Evolutionary conservation across 2,888 invertebrate species (phyloP).

Genomic region (Furcula furcula): DNA sequence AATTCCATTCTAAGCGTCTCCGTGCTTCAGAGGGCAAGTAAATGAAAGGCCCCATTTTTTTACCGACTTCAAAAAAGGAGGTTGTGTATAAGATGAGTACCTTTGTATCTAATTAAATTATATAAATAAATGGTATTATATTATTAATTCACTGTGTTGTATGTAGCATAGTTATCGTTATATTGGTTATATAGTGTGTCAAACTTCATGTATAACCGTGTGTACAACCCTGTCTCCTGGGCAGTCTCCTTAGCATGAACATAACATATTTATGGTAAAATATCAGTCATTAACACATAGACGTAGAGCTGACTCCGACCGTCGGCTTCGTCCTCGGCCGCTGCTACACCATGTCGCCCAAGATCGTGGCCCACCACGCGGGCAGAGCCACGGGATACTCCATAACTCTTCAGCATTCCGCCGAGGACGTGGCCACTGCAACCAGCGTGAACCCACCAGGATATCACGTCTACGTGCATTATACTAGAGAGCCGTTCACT

Average conservation of each 20-base stretch:
- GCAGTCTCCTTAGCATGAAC: too few relatives aligned
- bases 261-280: too few relatives aligned
- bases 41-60: too few relatives aligned
- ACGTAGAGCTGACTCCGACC: constrained; percentile 69
- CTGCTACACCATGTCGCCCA: constrained; percentile 83
- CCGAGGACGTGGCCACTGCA: constrained; percentile 47
- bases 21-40: too few relatives aligned
- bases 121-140: too few relatives aligned
- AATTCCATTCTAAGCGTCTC: too few relatives aligned
- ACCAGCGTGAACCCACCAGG: constrained; percentile 67
- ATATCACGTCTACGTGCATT: constrained; percentile 84
- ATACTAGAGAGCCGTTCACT: constrained; percentile 81
- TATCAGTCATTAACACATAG: too few relatives aligned
- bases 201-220: neutral
- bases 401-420: constrained; percentile 78
- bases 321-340: constrained; percentile 80
- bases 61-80: too few relatives aligned
- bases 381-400: constrained; percentile 79
- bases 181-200: neutral
- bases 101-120: too few relatives aligned
- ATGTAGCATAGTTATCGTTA: too few relatives aligned
- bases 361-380: constrained; percentile 57
- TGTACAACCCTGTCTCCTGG: neutral
- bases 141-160: too few relatives aligned
- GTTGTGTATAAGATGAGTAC: too few relatives aligned